Percentiles rank a stretch among this genome's conserved stretches.
Conservation (phyloP, 2,797 vertebrate genomes). For the Sitta carolinensis region DNA sequence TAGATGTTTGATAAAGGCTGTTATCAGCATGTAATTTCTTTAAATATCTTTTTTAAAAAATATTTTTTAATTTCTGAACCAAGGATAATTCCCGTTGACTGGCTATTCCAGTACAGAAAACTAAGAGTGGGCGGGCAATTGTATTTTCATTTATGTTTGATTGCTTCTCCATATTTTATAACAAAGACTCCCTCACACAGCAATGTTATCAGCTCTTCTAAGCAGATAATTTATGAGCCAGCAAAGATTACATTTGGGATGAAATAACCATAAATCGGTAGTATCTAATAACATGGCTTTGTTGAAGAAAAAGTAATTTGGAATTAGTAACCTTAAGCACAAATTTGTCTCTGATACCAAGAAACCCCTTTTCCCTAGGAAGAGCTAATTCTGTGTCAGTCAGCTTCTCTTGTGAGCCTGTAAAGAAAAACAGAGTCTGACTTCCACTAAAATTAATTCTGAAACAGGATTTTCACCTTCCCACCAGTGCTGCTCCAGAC, state of each 20-base stretch:
- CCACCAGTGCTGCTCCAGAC: not conserved
- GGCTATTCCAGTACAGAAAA: not conserved
- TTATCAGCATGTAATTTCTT: not conserved
- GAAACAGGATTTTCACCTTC: slow-evolving; percentile 36
- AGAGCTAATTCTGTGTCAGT: slow-evolving; percentile 14
- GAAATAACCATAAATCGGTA: not conserved
- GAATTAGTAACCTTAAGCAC: not conserved
- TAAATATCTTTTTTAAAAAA: not conserved
- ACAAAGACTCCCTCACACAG: not conserved
- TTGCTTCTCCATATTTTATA: not conserved
- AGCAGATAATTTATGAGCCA: not conserved
- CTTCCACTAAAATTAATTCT: not conserved
- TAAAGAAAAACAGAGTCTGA: slow-evolving; percentile 20
- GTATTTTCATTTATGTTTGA: not conserved
- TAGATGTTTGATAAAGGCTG: not conserved
- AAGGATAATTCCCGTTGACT: not conserved
- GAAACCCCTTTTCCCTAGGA: slow-evolving; percentile 16
- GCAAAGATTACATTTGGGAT: not conserved
- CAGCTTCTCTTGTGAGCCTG: not conserved
- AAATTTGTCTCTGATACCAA: not conserved
- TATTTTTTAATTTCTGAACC: not conserved
- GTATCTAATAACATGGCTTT: not conserved
- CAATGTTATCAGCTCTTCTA: not conserved
- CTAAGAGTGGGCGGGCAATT: not conserved
- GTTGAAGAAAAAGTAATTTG: not conserved